Percentiles rank a stretch among this genome's conserved stretches.
Evolutionary conservation across 2,888 invertebrate species (phyloP).

Genomic region (Agrenia bidenticulata): DNA sequence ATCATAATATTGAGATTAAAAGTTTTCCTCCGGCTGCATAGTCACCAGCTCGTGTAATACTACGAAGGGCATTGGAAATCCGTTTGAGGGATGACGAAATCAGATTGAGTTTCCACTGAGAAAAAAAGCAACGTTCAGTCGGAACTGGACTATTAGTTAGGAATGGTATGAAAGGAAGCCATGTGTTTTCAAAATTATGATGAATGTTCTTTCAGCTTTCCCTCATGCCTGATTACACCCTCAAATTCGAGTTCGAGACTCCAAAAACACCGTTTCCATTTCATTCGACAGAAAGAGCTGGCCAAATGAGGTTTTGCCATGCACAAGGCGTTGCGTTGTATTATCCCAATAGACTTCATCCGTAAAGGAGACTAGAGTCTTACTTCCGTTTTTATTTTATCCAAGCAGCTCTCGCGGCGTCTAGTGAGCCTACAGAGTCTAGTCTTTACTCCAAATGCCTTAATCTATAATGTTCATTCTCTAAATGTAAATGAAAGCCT

Average conservation of each 20-base stretch:
- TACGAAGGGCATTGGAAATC: too few relatives aligned
- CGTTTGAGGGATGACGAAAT: too few relatives aligned
- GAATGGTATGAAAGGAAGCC: too few relatives aligned
- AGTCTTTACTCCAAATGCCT: too few relatives aligned
- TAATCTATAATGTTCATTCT: too few relatives aligned
- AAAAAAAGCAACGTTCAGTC: too few relatives aligned
- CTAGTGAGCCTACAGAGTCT: not conserved
- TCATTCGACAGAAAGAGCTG: not conserved
- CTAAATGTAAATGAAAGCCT: too few relatives aligned
- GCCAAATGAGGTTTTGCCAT: constrained; percentile 11
- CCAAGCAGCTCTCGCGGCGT: not conserved
- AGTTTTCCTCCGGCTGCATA: too few relatives aligned
- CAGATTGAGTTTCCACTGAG: too few relatives aligned
- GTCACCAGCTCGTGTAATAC: too few relatives aligned
- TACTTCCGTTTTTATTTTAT: constrained; percentile 11
- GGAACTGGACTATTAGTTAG: too few relatives aligned
- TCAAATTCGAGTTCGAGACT: not conserved
- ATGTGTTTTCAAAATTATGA: not conserved
- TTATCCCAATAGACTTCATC: constrained; percentile 16
- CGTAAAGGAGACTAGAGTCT: constrained; percentile 13
- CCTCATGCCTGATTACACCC: not conserved
- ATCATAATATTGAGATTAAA: too few relatives aligned
- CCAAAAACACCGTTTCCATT: not conserved
- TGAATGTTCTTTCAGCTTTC: not conserved
- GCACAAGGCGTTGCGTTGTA: constrained; percentile 20